These are phyloP conservation scores for Solea solea DNA, from an alignment of 2,113 vertebrate genomes.

Conservation along the genomic window DNA sequence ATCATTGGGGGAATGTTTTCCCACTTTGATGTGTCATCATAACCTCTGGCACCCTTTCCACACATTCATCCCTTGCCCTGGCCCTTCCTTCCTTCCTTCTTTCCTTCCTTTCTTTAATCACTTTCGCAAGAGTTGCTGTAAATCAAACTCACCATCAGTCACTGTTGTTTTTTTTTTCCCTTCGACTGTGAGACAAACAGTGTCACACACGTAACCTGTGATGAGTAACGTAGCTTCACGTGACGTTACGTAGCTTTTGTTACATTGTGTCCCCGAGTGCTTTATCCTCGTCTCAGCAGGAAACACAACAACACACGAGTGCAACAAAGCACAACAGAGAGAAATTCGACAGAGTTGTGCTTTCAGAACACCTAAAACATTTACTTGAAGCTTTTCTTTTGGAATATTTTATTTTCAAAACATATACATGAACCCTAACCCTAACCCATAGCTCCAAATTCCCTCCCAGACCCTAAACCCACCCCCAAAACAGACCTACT, in stretches of 20 bases:
- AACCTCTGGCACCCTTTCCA: slow-evolving; percentile 28
- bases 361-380: no score
- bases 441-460: no score
- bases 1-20: slow-evolving; percentile 2
- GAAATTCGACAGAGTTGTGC: no score
- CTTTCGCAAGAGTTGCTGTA: slow-evolving; percentile 4
- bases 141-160: slow-evolving; percentile 20
- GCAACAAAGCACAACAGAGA: no score
- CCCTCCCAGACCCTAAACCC: no score
- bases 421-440: no score
- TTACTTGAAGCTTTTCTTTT: no score
- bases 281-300: no score
- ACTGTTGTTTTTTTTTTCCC: slow-evolving; percentile 27
- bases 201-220: slow-evolving; percentile 22
- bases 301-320: no score
- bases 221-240: slow-evolving; percentile 10
- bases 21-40: slow-evolving; percentile 28
- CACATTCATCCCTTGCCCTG: neutral
- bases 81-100: neutral
- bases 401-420: no score
- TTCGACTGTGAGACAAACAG: slow-evolving; percentile 9
- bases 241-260: neutral
- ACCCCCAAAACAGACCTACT: no score
- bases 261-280: neutral
- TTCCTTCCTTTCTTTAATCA: neutral